A percentile compares a stretch with the other conserved stretches of the same genome.
Conservation (phyloP, 1,140 invertebrate genomes). For the Leptopilina boulardi region DNA sequence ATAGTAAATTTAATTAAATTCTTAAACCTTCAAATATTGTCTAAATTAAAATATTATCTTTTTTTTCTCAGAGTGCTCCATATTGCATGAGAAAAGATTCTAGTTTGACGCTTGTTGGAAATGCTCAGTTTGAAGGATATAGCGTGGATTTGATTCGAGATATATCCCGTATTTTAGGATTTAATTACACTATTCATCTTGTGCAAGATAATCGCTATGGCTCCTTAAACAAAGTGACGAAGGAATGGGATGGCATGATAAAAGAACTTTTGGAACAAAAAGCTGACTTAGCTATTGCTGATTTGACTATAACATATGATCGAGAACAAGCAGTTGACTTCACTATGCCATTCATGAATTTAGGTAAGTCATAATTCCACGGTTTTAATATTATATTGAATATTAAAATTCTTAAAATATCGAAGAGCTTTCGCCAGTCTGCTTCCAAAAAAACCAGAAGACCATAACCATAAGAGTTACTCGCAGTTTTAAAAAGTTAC, state of each 20-base stretch:
- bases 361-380: slow-evolving; percentile 81
- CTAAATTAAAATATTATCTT: background rate
- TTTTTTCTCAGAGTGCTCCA: slow-evolving; percentile 85
- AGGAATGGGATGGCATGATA: slow-evolving; percentile 97
- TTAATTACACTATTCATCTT: slow-evolving; percentile 91
- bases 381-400: too few relatives aligned
- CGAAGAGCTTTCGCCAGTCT: too few relatives aligned
- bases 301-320: slow-evolving; percentile 95
- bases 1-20: too few relatives aligned
- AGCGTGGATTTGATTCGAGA: slow-evolving; percentile 91
- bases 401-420: too few relatives aligned
- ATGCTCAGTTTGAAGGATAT: slow-evolving; percentile 93
- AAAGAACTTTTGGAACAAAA: slow-evolving; percentile 92
- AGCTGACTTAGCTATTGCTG: slow-evolving; percentile 94
- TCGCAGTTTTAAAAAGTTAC: too few relatives aligned
- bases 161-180: slow-evolving; percentile 91
- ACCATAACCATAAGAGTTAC: too few relatives aligned
- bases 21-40: too few relatives aligned
- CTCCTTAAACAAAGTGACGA: slow-evolving; percentile 84
- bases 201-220: slow-evolving; percentile 90
- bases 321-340: slow-evolving; percentile 94
- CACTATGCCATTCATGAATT: slow-evolving; percentile 97
- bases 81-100: slow-evolving; percentile 94
- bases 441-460: too few relatives aligned
- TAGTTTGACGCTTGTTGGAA: slow-evolving; percentile 86